Percentiles rank a stretch among this genome's conserved stretches.
Conservation (phyloP, 2,113 vertebrate species). For the Alligator sinensis region DNA sequence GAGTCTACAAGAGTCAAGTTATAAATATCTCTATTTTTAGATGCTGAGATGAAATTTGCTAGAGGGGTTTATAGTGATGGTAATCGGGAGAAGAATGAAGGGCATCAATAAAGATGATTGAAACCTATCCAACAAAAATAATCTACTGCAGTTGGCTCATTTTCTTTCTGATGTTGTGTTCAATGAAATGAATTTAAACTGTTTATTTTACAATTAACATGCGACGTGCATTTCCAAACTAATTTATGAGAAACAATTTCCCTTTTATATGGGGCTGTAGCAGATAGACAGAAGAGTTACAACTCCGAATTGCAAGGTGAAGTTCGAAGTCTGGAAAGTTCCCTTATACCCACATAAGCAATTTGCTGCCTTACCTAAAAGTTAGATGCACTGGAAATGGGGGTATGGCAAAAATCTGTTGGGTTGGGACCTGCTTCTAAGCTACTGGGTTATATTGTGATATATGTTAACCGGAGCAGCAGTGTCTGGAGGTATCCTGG, state of each 20-base stretch:
- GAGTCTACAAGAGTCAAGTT: constrained; percentile 62
- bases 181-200: constrained; percentile 73
- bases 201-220: constrained; percentile 73
- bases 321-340: constrained; percentile 4
- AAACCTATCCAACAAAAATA: constrained; percentile 73
- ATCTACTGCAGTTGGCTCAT: constrained; percentile 73
- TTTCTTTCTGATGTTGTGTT: constrained; percentile 71
- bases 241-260: constrained; percentile 74
- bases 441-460: neutral
- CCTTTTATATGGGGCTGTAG: constrained; percentile 58
- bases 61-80: constrained; percentile 55
- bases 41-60: constrained; percentile 65
- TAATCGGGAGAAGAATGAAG: constrained; percentile 72
- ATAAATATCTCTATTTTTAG: constrained; percentile 72
- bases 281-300: constrained; percentile 36
- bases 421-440: neutral
- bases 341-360: neutral
- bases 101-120: constrained; percentile 73
- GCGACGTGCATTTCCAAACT: constrained; percentile 60
- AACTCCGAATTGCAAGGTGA: neutral
- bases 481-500: neutral
- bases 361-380: neutral
- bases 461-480: too few species aligned
- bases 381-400: neutral
- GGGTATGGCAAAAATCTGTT: neutral